A percentile compares a stretch with the other conserved stretches of the same genome.
These are phyloP conservation scores for Chloroclysta siterata DNA, from an alignment of 2,888 invertebrate species.

Conservation along the genomic window DNA sequence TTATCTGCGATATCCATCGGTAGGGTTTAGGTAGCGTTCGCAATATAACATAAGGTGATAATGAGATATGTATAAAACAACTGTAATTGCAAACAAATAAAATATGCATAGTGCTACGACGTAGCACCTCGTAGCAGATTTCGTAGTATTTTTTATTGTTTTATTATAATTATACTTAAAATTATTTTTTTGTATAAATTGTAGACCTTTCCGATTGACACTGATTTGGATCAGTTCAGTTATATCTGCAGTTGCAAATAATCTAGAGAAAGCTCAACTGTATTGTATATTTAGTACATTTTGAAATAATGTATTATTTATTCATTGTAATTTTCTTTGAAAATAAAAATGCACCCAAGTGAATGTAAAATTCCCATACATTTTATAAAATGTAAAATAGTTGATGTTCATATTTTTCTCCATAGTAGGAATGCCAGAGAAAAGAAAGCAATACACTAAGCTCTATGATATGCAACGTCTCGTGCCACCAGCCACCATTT, in stretches of 20 bases:
- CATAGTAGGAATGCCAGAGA: conserved; percentile 10
- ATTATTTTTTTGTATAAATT: neutral
- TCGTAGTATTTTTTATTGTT: conserved; percentile 20
- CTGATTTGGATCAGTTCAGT: no score
- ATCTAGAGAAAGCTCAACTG: no score
- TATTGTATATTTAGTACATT: no score
- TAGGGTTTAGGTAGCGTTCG: conserved; percentile 58
- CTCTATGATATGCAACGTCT: conserved; percentile 37
- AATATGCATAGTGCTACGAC: conserved; percentile 23
- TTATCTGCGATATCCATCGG: conserved; percentile 76
- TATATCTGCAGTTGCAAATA: no score
- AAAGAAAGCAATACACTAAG: conserved; percentile 23
- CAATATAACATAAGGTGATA: conserved; percentile 52
- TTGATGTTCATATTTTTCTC: neutral
- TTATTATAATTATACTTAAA: neutral
- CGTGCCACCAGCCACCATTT: conserved; percentile 39
- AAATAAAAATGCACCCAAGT: no score
- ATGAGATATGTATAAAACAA: neutral
- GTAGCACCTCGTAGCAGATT: conserved; percentile 29
- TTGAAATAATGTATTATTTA: no score
- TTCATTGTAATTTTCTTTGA: no score
- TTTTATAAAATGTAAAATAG: neutral
- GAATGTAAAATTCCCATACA: no score
- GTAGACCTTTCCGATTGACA: no score
- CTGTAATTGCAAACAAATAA: neutral